These are phyloP conservation scores for Heliconius congener DNA, from an alignment of 1,140 invertebrate genomes.

Conservation along the genomic window DNA sequence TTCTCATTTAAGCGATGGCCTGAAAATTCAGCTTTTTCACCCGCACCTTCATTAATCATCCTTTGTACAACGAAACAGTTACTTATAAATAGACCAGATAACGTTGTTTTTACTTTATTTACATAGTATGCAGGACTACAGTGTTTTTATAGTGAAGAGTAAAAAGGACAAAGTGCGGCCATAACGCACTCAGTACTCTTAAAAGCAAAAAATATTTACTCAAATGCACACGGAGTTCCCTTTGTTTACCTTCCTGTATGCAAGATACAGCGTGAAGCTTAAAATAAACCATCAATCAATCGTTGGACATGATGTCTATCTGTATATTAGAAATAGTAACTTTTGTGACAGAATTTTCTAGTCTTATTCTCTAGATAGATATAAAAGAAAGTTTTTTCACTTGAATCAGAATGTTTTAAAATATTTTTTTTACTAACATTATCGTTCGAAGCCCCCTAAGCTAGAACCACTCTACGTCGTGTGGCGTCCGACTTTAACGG, in stretches of 20 bases:
- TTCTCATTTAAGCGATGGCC: slow-evolving; percentile 6
- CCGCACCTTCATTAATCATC: slow-evolving; percentile 14
- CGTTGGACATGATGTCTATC: too few relatives aligned
- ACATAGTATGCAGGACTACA: neutral
- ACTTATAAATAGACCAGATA: neutral
- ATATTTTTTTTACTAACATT: neutral
- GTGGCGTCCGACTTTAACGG: slow-evolving; percentile 1
- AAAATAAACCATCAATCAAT: too few relatives aligned
- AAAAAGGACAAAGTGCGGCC: too few relatives aligned
- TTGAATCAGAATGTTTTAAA: neutral
- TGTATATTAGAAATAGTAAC: neutral
- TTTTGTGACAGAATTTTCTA: too few relatives aligned
- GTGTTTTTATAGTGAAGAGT: neutral
- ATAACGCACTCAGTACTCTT: too few relatives aligned
- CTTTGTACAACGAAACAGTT: neutral
- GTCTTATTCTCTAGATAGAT: neutral
- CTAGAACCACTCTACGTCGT: neutral
- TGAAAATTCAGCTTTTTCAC: slow-evolving; percentile 10
- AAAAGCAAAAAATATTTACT: too few relatives aligned
- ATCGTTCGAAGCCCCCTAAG: neutral
- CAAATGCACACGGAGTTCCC: too few relatives aligned
- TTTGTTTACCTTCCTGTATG: too few relatives aligned
- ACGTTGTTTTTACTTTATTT: neutral
- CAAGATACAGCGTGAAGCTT: too few relatives aligned
- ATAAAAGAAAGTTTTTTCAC: neutral